phyloP scores from a whole-genome alignment of 2,888 invertebrate genomes.

The Galerucella nymphaeae region DNA sequence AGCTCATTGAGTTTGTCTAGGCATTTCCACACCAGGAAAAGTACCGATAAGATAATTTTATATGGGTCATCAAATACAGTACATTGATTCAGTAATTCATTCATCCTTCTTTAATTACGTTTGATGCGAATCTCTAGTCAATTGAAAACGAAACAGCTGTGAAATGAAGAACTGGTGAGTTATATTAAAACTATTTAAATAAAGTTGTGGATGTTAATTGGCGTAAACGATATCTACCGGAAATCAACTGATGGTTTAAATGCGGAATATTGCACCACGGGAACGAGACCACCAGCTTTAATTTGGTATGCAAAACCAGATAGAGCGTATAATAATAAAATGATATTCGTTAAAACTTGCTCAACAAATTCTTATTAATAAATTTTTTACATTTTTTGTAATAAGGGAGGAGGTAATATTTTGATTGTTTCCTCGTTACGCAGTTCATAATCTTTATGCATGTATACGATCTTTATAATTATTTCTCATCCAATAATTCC shows the following conservation, averaged over 20 bases:
- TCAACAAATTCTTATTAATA: too few species aligned
- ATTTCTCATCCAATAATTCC: too few species aligned
- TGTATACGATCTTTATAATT: too few species aligned
- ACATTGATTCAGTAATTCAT: neutral
- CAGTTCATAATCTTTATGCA: too few species aligned
- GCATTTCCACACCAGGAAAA: too few species aligned
- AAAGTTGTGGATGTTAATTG: conserved; percentile 2
- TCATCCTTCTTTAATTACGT: conserved; percentile 4
- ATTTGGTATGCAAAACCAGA: neutral
- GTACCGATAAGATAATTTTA: too few species aligned
- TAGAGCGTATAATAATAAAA: neutral
- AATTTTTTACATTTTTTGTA: too few species aligned
- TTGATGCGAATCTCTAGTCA: neutral
- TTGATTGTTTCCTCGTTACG: too few species aligned
- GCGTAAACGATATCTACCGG: conserved; percentile 6
- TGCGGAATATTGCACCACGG: neutral
- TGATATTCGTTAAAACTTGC: neutral
- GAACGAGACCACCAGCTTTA: neutral
- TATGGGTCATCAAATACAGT: conserved; percentile 1
- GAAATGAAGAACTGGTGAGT: neutral
- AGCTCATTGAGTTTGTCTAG: too few species aligned
- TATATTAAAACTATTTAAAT: conserved; percentile 1
- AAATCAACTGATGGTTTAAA: neutral
- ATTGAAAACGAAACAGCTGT: neutral
- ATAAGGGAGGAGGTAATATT: too few species aligned